Evolutionary conservation across 30 jellyfish, hydroid and myxozoan genomes (phyloP).

Genomic region (Aurelia aurita): DNA sequence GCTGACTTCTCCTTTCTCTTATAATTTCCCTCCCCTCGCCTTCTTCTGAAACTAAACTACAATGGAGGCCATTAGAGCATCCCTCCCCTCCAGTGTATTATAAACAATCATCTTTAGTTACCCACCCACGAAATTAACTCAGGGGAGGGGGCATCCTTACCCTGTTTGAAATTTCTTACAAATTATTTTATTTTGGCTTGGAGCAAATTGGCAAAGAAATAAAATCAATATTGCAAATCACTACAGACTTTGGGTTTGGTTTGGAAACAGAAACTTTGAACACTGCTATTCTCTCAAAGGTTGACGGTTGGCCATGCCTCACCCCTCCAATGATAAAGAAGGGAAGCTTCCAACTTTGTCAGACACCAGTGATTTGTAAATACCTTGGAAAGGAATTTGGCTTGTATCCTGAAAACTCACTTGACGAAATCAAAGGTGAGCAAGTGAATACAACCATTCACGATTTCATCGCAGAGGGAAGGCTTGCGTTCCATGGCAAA

Average conservation of each 20-base stretch:
- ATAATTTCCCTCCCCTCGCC: too few species aligned
- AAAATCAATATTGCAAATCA: too few species aligned
- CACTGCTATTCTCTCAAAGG: too few species aligned
- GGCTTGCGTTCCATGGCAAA: conserved; percentile 64
- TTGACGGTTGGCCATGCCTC: conserved; percentile 4
- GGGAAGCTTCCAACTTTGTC: conserved; percentile 48
- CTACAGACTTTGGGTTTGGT: too few species aligned
- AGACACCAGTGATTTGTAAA: conserved; percentile 71
- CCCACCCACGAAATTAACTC: too few species aligned
- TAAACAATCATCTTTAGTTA: too few species aligned
- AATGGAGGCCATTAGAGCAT: too few species aligned
- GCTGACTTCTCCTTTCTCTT: too few species aligned
- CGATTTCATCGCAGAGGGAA: conserved; percentile 63
- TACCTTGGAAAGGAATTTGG: conserved; percentile 67
- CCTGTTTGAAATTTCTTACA: conserved; percentile 47
- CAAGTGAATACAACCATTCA: conserved; percentile 64
- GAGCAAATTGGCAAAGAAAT: conserved; percentile 9
- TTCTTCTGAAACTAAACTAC: too few species aligned
- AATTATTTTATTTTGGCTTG: conserved; percentile 45
- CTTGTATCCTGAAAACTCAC: conserved; percentile 52
- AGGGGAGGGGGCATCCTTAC: too few species aligned
- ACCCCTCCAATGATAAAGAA: conserved; percentile 6
- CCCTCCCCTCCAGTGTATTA: too few species aligned
- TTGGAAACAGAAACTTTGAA: too few species aligned
- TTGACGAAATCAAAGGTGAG: conserved; percentile 56